These are phyloP conservation scores for Ptilonorhynchus violaceus DNA, from an alignment of 2,113 vertebrate genomes.

Conservation along the genomic window DNA sequence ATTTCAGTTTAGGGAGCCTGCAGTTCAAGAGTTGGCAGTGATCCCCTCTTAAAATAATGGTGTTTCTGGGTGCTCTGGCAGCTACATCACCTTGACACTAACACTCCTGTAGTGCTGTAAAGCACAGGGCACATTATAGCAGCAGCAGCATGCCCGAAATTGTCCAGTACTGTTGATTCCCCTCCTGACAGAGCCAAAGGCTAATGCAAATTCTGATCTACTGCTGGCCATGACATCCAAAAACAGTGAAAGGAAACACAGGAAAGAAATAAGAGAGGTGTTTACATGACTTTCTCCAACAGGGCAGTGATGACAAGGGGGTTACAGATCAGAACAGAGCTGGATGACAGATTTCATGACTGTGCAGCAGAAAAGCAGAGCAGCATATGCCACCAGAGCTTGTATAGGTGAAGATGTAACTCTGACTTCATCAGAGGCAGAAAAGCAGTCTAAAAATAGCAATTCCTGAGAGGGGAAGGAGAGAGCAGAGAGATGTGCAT, in stretches of 20 bases:
- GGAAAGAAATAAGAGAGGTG: background rate
- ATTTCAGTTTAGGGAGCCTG: background rate
- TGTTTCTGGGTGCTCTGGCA: background rate
- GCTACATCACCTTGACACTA: background rate
- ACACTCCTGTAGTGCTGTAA: background rate
- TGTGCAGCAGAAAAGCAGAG: background rate
- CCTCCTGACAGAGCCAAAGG: background rate
- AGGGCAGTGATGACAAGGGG: background rate
- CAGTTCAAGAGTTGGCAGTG: background rate
- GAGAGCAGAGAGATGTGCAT: background rate
- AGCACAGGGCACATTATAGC: background rate
- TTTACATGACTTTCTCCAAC: background rate
- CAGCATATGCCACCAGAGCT: background rate
- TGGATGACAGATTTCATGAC: background rate
- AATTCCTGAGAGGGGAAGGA: slow-evolving; percentile 3
- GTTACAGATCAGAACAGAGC: background rate
- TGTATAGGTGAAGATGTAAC: background rate
- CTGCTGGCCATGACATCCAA: background rate
- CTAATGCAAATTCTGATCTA: background rate
- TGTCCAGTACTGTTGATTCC: background rate
- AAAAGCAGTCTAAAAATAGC: slow-evolving; percentile 25
- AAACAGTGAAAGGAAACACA: background rate
- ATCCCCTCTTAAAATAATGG: background rate
- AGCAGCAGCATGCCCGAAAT: background rate
- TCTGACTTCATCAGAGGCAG: background rate